phyloP scores from a whole-genome alignment of 2,888 invertebrate genomes.

The Antheraea assamensis region DNA sequence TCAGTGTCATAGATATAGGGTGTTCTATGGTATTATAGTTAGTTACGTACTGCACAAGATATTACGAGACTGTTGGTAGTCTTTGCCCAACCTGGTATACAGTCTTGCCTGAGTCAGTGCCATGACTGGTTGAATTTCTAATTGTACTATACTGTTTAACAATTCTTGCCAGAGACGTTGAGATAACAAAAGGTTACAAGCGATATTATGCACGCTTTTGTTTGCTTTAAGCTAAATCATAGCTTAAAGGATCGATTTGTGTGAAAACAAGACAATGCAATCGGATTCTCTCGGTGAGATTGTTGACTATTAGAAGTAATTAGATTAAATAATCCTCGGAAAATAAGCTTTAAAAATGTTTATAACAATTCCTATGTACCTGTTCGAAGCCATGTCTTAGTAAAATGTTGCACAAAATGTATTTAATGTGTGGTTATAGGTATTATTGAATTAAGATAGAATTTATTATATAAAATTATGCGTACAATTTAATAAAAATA shows the following conservation, averaged over 20 bases:
- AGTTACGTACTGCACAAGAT: neutral
- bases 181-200: neutral
- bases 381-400: slow-evolving; percentile 2
- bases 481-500: neutral
- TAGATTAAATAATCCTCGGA: neutral
- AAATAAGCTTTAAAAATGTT: slow-evolving; percentile 4
- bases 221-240: neutral
- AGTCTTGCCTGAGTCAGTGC: neutral
- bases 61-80: neutral
- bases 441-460: neutral
- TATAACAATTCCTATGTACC: slow-evolving; percentile 5
- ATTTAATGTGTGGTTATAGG: neutral
- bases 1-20: neutral
- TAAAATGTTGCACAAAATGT: slow-evolving; percentile 8
- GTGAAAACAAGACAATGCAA: neutral
- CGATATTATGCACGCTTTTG: neutral
- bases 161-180: neutral
- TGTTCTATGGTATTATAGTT: neutral
- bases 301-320: neutral
- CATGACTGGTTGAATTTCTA: neutral
- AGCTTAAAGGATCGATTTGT: neutral
- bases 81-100: neutral
- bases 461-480: neutral
- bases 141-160: neutral
- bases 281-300: neutral